Conservation (phyloP, 2,797 vertebrate genomes). For the Pipistrellus pygmaeus region DNA sequence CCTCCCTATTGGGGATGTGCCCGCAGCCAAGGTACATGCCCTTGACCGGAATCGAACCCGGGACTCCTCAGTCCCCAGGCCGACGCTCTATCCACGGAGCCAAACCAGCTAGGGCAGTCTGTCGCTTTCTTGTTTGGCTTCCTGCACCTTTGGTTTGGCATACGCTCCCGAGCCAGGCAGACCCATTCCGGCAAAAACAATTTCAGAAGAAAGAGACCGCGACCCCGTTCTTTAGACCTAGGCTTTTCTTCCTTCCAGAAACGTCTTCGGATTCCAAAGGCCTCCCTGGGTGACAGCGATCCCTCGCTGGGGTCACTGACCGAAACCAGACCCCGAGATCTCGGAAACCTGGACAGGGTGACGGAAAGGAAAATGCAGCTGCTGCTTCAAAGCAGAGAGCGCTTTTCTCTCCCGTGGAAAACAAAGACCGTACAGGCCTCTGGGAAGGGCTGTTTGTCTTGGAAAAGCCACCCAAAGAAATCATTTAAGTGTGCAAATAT, state of each 20-base stretch:
- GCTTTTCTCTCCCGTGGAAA: not conserved
- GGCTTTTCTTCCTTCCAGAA: not conserved
- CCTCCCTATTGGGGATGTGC: too few species aligned
- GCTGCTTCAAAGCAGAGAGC: not conserved
- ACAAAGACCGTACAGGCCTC: not conserved
- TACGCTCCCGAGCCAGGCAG: not conserved
- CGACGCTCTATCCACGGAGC: too few species aligned
- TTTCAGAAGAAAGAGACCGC: not conserved
- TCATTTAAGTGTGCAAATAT: not conserved
- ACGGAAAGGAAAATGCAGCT: slow-evolving; percentile 11
- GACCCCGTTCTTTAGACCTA: not conserved
- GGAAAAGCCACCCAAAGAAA: not conserved
- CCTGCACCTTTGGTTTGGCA: not conserved
- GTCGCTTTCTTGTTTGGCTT: not conserved
- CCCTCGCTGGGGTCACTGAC: not conserved
- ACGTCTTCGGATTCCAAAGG: not conserved
- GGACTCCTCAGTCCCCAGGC: too few species aligned
- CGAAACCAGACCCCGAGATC: not conserved
- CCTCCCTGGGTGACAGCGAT: not conserved
- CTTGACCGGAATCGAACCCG: too few species aligned
- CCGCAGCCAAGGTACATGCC: too few species aligned
- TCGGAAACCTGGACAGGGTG: not conserved
- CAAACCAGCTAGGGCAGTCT: not conserved
- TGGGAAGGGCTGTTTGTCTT: not conserved
- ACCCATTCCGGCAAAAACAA: not conserved